phyloP scores from a whole-genome alignment of 2,113 vertebrate species.

The Passerina amoena region DNA sequence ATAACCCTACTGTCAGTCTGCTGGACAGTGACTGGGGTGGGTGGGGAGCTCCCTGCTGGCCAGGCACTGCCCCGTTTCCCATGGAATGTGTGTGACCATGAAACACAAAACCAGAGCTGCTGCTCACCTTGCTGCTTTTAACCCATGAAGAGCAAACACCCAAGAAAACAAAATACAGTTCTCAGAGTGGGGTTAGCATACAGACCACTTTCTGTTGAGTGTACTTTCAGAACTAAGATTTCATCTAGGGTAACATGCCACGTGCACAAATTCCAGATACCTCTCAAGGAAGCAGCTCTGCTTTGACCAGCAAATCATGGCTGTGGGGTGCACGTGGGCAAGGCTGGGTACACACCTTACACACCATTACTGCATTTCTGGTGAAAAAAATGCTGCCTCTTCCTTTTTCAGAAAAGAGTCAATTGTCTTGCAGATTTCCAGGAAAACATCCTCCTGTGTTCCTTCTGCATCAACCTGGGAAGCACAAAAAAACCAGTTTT shows the following conservation, averaged over 20 bases:
- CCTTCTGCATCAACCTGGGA: slow-evolving; percentile 88
- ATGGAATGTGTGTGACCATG: not conserved
- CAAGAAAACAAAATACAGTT: not conserved
- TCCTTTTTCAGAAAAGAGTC: slow-evolving; percentile 76
- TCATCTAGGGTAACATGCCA: not conserved
- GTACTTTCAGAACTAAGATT: not conserved
- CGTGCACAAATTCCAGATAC: slow-evolving; percentile 56
- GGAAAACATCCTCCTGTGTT: slow-evolving; percentile 85
- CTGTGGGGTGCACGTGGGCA: not conserved
- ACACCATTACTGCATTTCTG: not conserved
- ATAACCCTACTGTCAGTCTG: not conserved
- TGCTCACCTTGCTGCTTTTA: slow-evolving; percentile 8
- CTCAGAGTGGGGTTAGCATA: not conserved
- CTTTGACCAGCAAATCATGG: slow-evolving; percentile 5
- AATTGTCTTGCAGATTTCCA: slow-evolving; percentile 83
- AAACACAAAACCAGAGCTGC: not conserved
- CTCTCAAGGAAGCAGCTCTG: slow-evolving; percentile 37
- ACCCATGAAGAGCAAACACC: not conserved
- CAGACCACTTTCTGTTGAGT: not conserved
- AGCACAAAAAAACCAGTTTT: not conserved
- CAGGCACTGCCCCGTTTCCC: not conserved
- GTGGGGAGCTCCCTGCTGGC: slow-evolving; percentile 2
- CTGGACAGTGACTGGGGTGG: not conserved
- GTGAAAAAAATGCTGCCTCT: slow-evolving; percentile 1
- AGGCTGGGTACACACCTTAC: not conserved